Percentiles rank a stretch among this genome's conserved stretches.
Conservation (phyloP, 2,113 vertebrate species). For the Oriolus oriolus region DNA sequence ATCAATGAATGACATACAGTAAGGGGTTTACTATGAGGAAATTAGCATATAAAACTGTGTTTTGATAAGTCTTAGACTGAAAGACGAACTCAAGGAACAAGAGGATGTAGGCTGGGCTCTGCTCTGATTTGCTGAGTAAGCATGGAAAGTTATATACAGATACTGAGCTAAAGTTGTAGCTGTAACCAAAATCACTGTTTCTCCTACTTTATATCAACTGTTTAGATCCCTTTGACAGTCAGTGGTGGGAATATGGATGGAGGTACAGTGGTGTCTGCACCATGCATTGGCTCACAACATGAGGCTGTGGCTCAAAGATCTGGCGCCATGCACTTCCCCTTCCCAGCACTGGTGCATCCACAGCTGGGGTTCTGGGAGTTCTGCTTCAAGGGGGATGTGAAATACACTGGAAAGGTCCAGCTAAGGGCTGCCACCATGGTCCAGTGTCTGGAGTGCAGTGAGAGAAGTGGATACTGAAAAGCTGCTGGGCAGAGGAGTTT, state of each 20-base stretch:
- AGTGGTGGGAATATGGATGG: accelerated
- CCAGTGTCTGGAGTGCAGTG: not conserved
- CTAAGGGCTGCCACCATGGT: not conserved
- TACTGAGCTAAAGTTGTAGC: not conserved
- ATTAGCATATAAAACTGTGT: constrained; percentile 32
- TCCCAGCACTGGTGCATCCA: not conserved
- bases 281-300: not conserved
- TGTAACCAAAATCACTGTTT: not conserved
- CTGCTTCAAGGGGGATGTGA: not conserved
- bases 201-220: not conserved
- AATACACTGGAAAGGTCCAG: not conserved
- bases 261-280: not conserved
- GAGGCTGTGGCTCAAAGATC: not conserved
- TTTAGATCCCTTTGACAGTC: not conserved
- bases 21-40: constrained; percentile 37
- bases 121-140: not conserved
- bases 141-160: not conserved
- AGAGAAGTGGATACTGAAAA: no score
- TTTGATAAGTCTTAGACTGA: not conserved
- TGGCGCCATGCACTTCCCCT: not conserved
- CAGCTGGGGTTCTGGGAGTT: not conserved
- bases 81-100: not conserved
- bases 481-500: no score
- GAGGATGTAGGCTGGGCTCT: not conserved
- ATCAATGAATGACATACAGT: not conserved